Conservation (phyloP, 2,888 invertebrate genomes). For the Lycocerus yunnanus region DNA sequence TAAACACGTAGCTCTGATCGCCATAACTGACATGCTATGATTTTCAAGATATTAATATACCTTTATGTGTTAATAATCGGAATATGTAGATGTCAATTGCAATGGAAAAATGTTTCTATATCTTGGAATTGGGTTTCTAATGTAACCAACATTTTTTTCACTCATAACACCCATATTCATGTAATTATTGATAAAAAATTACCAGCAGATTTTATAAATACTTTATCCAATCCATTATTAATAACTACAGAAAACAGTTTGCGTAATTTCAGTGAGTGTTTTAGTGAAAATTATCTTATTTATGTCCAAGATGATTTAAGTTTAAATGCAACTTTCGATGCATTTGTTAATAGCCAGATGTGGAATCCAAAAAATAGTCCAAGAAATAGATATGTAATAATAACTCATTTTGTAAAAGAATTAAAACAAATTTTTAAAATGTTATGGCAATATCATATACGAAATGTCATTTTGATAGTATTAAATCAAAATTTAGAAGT, state of each 20-base stretch:
- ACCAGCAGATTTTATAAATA: neutral
- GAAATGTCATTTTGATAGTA: neutral
- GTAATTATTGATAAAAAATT: neutral
- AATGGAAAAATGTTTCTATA: neutral
- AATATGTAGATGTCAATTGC: neutral
- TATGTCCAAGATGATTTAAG: neutral
- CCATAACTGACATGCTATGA: too few relatives aligned
- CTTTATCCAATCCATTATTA: neutral
- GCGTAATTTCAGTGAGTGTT: neutral
- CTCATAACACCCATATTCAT: neutral
- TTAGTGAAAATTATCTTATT: neutral
- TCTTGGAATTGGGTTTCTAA: neutral
- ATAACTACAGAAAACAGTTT: neutral
- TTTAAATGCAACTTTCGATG: neutral
- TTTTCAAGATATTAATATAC: too few relatives aligned
- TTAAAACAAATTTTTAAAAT: neutral
- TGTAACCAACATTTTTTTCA: neutral
- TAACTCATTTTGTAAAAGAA: neutral
- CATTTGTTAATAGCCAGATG: neutral
- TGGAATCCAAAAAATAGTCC: neutral
- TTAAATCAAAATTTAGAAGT: neutral
- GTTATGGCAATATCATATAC: neutral
- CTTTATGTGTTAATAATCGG: neutral
- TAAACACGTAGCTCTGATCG: too few relatives aligned
- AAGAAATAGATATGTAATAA: neutral